Percentiles rank a stretch among this genome's conserved stretches.
These are phyloP conservation scores for Acomys russatus DNA, from an alignment of 2,797 vertebrate species.

Conservation along the genomic window DNA sequence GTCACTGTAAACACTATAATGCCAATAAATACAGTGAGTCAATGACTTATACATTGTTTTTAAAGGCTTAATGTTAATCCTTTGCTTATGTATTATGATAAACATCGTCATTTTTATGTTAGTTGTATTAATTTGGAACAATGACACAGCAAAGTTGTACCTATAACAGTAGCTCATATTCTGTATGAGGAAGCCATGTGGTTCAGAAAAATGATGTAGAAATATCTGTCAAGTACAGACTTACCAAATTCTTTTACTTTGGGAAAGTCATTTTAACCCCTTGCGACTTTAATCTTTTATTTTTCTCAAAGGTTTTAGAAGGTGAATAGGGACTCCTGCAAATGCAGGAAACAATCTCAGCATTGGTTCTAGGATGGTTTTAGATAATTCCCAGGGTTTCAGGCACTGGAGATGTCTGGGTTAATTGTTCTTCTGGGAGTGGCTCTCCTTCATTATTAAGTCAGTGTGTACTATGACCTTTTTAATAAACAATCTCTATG, in stretches of 20 bases:
- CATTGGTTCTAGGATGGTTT: background rate
- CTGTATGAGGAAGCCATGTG: background rate
- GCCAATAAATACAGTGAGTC: background rate
- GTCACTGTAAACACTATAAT: slow-evolving; percentile 1
- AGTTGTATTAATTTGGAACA: slow-evolving; percentile 7
- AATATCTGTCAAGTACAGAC: background rate
- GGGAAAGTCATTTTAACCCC: background rate
- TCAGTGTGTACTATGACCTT: slow-evolving; percentile 56
- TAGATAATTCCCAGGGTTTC: background rate
- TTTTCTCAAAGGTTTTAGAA: background rate
- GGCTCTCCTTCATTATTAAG: slow-evolving; percentile 67
- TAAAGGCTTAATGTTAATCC: slow-evolving; percentile 47
- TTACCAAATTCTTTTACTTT: background rate
- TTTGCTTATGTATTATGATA: slow-evolving; percentile 22
- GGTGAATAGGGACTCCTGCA: background rate
- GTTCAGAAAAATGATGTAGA: background rate
- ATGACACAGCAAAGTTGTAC: background rate
- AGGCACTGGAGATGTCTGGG: background rate
- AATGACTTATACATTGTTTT: background rate
- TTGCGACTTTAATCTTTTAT: background rate
- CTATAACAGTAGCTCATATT: background rate
- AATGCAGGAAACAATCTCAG: background rate
- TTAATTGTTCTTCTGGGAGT: slow-evolving; percentile 57
- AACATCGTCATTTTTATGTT: background rate
- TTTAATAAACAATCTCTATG: slow-evolving; percentile 51